Conservation (phyloP, 2,797 vertebrate genomes). For the Oreortyx pictus region DNA sequence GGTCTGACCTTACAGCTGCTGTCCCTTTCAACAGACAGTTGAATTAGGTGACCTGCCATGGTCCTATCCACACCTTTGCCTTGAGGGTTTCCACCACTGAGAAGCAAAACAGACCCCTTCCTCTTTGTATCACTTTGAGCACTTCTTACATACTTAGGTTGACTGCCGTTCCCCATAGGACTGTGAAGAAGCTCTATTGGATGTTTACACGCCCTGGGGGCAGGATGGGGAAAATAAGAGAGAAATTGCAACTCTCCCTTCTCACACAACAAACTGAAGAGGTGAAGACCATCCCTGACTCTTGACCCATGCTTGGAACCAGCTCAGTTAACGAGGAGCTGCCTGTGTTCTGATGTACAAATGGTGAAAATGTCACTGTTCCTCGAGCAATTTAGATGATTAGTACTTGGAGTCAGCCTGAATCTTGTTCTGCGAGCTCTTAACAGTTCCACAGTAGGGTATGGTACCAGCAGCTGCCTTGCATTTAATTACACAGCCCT, state of each 20-base stretch:
- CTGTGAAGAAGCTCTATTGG: background rate
- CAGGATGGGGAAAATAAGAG: background rate
- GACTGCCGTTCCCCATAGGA: accelerated
- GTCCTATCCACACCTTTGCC: background rate
- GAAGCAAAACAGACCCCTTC: background rate
- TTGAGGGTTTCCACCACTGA: background rate
- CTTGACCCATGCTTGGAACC: background rate
- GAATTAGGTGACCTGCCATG: background rate
- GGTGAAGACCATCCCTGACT: background rate
- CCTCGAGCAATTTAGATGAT: background rate
- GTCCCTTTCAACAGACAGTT: background rate
- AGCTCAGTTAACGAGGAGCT: background rate
- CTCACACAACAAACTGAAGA: background rate
- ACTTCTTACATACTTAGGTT: background rate
- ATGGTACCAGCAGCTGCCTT: slow-evolving; percentile 68
- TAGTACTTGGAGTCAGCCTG: slow-evolving; percentile 11
- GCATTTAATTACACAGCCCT: slow-evolving; percentile 41
- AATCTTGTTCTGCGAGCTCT: background rate
- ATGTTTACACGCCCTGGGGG: background rate
- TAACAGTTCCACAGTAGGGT: background rate
- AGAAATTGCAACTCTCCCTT: background rate
- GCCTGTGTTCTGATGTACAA: background rate
- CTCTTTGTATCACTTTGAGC: accelerated
- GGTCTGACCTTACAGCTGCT: background rate
- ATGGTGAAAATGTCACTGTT: background rate